These are phyloP conservation scores for Choristoneura rosaceana DNA, from an alignment of 2,888 invertebrate species.

Conservation along the genomic window DNA sequence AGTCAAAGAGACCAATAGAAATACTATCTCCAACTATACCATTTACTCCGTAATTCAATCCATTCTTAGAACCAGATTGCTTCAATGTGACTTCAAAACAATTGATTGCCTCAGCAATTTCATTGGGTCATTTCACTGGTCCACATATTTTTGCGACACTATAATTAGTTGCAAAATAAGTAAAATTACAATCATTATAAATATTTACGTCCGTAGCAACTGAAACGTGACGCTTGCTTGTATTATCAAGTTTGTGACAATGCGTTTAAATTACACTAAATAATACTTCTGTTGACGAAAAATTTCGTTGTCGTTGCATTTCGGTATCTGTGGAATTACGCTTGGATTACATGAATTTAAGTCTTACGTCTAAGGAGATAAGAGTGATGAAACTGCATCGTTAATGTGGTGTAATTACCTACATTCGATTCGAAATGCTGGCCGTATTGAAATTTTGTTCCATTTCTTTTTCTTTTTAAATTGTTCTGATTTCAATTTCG, in stretches of 20 bases:
- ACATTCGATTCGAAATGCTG: conserved; percentile 33
- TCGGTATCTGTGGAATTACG: neutral
- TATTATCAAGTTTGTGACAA: conserved; percentile 19
- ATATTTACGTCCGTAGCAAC: neutral
- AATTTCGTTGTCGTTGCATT: neutral
- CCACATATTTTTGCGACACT: conserved; percentile 5
- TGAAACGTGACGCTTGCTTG: conserved; percentile 26
- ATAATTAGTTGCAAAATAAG: conserved; percentile 27
- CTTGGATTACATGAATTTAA: neutral
- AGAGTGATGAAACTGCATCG: neutral
- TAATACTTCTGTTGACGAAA: neutral
- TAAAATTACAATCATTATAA: conserved; percentile 17
- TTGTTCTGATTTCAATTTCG: conserved; percentile 25
- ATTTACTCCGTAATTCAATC: too few relatives aligned
- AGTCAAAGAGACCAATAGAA: too few relatives aligned
- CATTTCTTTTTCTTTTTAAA: conserved; percentile 33
- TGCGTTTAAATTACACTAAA: neutral
- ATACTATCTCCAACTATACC: too few relatives aligned
- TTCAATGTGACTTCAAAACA: neutral
- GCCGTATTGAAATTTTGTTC: conserved; percentile 29
- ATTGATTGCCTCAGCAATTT: neutral
- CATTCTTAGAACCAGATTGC: neutral
- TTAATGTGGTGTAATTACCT: conserved; percentile 8
- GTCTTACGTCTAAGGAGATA: neutral
- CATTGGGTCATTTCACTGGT: neutral